These are phyloP conservation scores for Micronisus gabar DNA, from an alignment of 2,113 vertebrate genomes.

Conservation along the genomic window DNA sequence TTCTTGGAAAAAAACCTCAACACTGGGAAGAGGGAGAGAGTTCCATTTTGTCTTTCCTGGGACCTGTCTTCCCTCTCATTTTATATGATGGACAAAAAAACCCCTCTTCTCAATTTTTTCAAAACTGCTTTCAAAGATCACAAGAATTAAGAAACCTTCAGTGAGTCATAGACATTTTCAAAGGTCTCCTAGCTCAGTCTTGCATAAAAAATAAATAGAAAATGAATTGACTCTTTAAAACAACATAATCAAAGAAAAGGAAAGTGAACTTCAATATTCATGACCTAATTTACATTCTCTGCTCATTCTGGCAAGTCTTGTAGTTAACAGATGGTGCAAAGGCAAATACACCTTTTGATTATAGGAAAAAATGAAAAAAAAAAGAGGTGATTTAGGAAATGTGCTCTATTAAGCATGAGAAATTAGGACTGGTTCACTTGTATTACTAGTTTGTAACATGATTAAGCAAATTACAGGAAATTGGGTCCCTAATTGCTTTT, in stretches of 20 bases:
- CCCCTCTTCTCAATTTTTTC: background rate
- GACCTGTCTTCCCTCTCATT: background rate
- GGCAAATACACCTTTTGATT: background rate
- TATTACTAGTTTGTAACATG: background rate
- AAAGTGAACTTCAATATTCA: background rate
- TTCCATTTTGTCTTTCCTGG: background rate
- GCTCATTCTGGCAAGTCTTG: background rate
- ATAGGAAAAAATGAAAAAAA: background rate
- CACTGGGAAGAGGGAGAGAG: background rate
- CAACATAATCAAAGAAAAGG: background rate
- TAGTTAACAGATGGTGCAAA: background rate
- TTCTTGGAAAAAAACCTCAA: rapidly evolving
- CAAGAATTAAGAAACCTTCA: background rate
- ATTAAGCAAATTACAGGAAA: background rate
- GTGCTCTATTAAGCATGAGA: background rate
- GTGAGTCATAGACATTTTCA: conserved; percentile 14
- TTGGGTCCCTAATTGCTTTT: background rate
- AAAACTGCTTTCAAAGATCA: background rate
- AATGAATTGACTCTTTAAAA: background rate
- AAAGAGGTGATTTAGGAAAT: background rate
- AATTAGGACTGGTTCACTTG: background rate
- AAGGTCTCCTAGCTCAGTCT: background rate
- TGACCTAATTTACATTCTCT: background rate
- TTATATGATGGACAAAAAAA: background rate
- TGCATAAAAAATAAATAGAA: background rate